These are phyloP conservation scores for Orthosia gracilis DNA, from an alignment of 2,888 invertebrate species.

Conservation along the genomic window DNA sequence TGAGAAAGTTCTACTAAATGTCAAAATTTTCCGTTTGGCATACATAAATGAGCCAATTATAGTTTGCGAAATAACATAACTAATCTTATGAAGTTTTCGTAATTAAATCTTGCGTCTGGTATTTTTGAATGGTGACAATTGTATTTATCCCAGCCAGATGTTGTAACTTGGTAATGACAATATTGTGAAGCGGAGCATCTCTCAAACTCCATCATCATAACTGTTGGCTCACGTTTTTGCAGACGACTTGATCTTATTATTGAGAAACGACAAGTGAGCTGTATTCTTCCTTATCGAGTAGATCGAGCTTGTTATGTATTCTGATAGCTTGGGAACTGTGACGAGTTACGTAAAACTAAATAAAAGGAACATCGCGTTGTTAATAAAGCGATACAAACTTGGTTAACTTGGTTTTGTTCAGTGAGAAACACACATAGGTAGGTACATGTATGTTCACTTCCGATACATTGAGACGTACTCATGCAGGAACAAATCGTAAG, in stretches of 20 bases:
- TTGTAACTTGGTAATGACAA: conserved; percentile 85
- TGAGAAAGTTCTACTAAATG: conserved; percentile 31
- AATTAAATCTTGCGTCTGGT: conserved; percentile 63
- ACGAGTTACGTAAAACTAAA: conserved; percentile 80
- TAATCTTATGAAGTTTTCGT: conserved; percentile 42
- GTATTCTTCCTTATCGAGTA: conserved; percentile 83
- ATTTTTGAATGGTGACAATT: conserved; percentile 70
- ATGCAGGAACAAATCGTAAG: conserved; percentile 62
- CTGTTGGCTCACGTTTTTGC: conserved; percentile 88
- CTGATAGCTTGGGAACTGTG: conserved; percentile 87
- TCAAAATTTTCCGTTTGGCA: conserved; percentile 18
- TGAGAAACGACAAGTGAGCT: conserved; percentile 84
- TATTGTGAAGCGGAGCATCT: conserved; percentile 83
- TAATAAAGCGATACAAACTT: conserved; percentile 62
- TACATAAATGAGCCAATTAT: conserved; percentile 21
- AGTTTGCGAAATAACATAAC: conserved; percentile 33
- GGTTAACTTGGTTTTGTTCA: conserved; percentile 33
- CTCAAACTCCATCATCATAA: conserved; percentile 80
- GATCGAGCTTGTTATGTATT: conserved; percentile 86
- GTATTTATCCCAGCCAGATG: conserved; percentile 69
- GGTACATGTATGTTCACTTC: conserved; percentile 61
- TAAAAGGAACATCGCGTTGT: conserved; percentile 56
- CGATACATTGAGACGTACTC: conserved; percentile 60
- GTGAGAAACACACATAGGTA: conserved; percentile 24
- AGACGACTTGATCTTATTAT: conserved; percentile 85